Evolutionary conservation across 2,888 invertebrate genomes (phyloP), one percentile per base, ranked within the genome.

Genomic region (Palloptera scutellata): DNA sequence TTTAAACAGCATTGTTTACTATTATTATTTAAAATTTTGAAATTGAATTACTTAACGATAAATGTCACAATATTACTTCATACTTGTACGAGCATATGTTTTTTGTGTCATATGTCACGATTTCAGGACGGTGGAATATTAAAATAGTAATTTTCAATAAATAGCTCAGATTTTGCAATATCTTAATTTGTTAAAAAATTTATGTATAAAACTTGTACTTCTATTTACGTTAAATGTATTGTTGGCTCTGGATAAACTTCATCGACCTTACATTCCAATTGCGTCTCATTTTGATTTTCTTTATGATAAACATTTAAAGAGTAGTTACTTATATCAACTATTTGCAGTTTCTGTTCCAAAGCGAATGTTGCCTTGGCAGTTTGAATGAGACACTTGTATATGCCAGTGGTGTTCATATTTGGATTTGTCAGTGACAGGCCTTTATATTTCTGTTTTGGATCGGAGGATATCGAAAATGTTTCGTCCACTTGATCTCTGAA

Each of bases 391-490:
- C 93, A 93, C 58, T 90, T 90, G 79, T 92, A 92, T 77, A 90
- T 90, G 0, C 92, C 92, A 1, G 90, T 89, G 54, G 92, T 86
- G 53, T 92, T 90, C 1, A 90, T 89, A 1, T 89, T 89, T 0
- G 91, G 92, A 70, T 89, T 88, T 5, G 88, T 81, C 72, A 93
- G 89, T 71, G 89, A 88, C 64, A 93, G 85, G 1, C 93, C 92
- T 65, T 93, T 86, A 79, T 92, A 89, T 78, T 89, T 89, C 5
- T 90, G 90, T 79, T 89, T 89, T 0, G 89, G 88, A 79, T 92
- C 90, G 66, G 88, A 86, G 0, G 91, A 90, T 0, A 89, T 90
- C 75, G 86, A 87, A 84, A 89, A 91, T 54, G 86, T 86, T 19
- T 91, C 84, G 77, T 93, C 91, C 75, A 92, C 79, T 82, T 89